Percentiles rank a stretch among this genome's conserved stretches.
These are phyloP conservation scores for Platycheirus rosarum DNA, from an alignment of 2,888 invertebrate genomes.

Conservation along the genomic window DNA sequence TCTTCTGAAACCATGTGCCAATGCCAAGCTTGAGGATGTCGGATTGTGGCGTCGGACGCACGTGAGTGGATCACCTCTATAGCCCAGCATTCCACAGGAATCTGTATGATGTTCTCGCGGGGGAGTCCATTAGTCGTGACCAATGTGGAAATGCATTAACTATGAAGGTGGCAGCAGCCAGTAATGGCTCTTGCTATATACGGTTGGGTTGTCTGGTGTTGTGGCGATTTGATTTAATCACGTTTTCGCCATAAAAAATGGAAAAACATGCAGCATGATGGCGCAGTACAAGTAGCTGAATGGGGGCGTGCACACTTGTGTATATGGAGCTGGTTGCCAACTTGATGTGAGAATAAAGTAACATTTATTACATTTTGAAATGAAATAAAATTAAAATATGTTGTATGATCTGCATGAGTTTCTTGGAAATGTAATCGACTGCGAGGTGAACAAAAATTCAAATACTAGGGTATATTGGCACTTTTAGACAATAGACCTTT, in stretches of 20 bases:
- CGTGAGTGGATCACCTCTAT: neutral
- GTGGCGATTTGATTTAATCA: conserved; percentile 70
- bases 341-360: conserved; percentile 56
- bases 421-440: no score
- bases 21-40: no score
- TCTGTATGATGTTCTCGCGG: conserved; percentile 65
- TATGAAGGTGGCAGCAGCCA: conserved; percentile 65
- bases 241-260: conserved; percentile 61
- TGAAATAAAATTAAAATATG: conserved; percentile 47
- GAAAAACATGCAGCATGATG: conserved; percentile 28
- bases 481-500: no score
- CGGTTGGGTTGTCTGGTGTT: conserved; percentile 41
- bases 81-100: conserved; percentile 37
- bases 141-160: conserved; percentile 72
- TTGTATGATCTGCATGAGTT: conserved; percentile 11
- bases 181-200: conserved; percentile 31
- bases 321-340: conserved; percentile 36
- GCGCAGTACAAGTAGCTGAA: conserved; percentile 7
- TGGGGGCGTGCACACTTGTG: conserved; percentile 45
- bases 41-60: conserved; percentile 39
- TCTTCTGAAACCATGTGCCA: conserved; percentile 39
- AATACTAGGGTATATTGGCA: no score
- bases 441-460: no score
- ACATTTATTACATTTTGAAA: conserved; percentile 37
- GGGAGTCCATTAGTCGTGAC: conserved; percentile 73